Evolutionary conservation across 2,113 vertebrate species (phyloP).

Genomic region (Cavia aperea): DNA sequence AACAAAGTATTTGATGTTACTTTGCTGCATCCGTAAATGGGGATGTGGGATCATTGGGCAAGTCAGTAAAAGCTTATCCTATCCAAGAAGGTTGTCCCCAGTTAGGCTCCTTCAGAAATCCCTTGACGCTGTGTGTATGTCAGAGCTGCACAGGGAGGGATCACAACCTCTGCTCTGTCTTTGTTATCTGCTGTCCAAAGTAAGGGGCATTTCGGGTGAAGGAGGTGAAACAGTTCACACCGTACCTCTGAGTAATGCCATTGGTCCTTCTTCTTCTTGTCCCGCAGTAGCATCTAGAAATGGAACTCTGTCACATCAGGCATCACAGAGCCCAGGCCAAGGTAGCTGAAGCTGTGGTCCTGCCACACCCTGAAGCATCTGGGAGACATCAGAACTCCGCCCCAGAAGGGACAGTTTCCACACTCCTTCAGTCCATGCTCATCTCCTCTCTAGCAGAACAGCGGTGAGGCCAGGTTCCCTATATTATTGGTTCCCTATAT

Average conservation of each 20-base stretch:
- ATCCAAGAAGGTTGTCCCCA: background rate
- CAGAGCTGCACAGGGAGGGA: too few relatives aligned
- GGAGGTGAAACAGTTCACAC: background rate
- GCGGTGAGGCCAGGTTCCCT: background rate
- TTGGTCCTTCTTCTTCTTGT: background rate
- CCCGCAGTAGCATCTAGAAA: background rate
- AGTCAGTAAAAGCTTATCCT: background rate
- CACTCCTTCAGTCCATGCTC: background rate
- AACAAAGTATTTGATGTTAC: background rate
- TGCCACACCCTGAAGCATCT: accelerated
- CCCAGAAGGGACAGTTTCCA: too few relatives aligned
- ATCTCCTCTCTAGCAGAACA: background rate
- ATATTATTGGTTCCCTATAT: background rate
- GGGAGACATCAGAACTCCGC: background rate
- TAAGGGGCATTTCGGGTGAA: background rate
- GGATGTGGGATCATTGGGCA: background rate
- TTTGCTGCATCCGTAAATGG: background rate
- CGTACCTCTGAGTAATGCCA: background rate
- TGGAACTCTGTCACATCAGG: background rate
- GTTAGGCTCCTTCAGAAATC: background rate
- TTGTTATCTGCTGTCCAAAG: background rate
- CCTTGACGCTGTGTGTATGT: background rate
- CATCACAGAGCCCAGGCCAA: background rate
- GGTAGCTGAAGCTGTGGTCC: background rate
- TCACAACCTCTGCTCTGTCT: background rate